Evolutionary conservation across 2,888 invertebrate species (phyloP).

Genomic region (Dasypogon diadema): DNA sequence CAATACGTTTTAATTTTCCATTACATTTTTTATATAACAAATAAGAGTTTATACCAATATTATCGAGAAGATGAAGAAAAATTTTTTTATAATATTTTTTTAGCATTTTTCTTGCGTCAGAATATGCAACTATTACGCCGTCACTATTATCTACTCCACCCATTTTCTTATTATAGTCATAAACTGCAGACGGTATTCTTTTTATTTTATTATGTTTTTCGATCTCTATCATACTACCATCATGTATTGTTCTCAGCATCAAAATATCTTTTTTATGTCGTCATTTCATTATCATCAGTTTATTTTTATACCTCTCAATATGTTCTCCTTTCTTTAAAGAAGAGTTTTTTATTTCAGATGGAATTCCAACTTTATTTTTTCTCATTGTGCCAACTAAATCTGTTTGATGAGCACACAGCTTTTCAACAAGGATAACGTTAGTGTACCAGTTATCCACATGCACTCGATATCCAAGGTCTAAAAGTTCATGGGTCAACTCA

Average conservation of each 20-base stretch:
- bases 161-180: not conserved
- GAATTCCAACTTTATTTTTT: not conserved
- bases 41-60: slow-evolving; percentile 2
- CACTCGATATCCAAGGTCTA: too few species aligned
- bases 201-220: too few species aligned
- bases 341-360: too few species aligned
- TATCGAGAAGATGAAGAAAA: slow-evolving; percentile 23
- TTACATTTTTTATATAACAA: not conserved
- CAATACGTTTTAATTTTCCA: slow-evolving; percentile 4
- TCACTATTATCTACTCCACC: not conserved
- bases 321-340: not conserved
- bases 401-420: too few species aligned
- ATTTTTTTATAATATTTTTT: slow-evolving; percentile 11
- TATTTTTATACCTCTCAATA: not conserved
- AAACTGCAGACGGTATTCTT: too few species aligned
- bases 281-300: too few species aligned
- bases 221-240: too few species aligned
- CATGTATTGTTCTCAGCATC: too few species aligned
- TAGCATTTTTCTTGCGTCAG: not conserved
- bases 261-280: too few species aligned
- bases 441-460: too few species aligned
- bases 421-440: too few species aligned
- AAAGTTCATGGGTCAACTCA: too few species aligned
- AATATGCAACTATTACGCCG: not conserved
- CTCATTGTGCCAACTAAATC: not conserved